Base-by-base conservation (phyloP, 2,797 vertebrate species). In the Enteromius viviparus region DNA sequence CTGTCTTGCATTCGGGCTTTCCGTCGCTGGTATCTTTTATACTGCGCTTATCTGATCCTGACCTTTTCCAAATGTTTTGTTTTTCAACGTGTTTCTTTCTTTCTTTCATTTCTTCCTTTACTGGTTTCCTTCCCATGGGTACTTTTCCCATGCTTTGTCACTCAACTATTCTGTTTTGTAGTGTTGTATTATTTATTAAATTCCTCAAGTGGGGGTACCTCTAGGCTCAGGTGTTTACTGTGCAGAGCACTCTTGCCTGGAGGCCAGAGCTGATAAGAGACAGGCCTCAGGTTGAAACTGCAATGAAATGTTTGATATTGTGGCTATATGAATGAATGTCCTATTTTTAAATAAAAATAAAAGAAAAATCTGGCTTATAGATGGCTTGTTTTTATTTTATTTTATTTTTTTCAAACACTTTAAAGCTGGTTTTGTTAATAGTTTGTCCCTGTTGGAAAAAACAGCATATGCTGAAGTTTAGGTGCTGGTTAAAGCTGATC, bases 191-290 rank as follows among this genome's bases (percentile, higher is more conserved):
- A 68, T 82, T 70, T 82, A 23, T 82, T 49, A 72, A 66, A 70
- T 85, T 78, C 87, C 77, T 71, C 90, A 91, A 78, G 89, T 92
- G 60, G 91, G 92, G 86, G 91, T 92, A 68, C 92, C 89, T 42
- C 91, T 91, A 0, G 90, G 91, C 23, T 93, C 91, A 10, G 89
- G 89, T 0, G 90, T 93, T 15, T 89, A 91, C 62, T 92, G 91
- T 71, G 92, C 91, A 4, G 55, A 89, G 11, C 88, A 86, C 37
- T 89, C 87, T 0, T 92, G 91, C 88, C 90, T 89, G 58, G 89
- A 89, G 23, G 92, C 92, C 69, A 90, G 87, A 76, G 78, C 71
- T 23, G 19, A 37, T 32, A 76, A 76, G 72, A 58, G 32, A 58
- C 34, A 40, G n/a, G 34, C 74, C 34, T 23, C 1, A 9, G 17